Base-by-base conservation (phyloP, 2,113 vertebrate genomes). In the Malurus cyaneus region DNA sequence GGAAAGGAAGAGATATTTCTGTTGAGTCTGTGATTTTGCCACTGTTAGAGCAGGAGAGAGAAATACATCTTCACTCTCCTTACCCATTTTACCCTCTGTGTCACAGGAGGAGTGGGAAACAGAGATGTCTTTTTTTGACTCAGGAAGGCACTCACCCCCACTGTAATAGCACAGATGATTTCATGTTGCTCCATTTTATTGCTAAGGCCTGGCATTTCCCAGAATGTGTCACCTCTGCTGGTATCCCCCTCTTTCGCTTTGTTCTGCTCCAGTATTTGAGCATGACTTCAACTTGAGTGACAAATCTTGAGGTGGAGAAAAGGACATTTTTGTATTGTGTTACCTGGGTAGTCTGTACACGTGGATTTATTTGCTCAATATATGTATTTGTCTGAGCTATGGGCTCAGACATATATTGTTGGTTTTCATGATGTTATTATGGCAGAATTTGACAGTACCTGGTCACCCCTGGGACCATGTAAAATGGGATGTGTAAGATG, bases 171-270 rank as follows among this genome's bases (percentile, higher is more conserved):
- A 72, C 25, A 77, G 85, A 80, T 94, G 79, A 93, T 86, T 95
- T 94, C 71, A 77, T 42, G 25, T 80, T 90, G 34, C 39, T 96
- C 42, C 42, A 50, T 90, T 88, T 88, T 82, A 66, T 83, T 94
- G 32, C 80, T 73, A 61, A 77, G 92, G 85, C 95, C 93, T 96
- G 90, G 82, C 76, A 73, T 96, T 96, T 93, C 90, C 79, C 49
- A 34, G 54, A 8, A 24, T 95, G 79, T 93, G 76, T 95, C 82
- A 86, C 66, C 50, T 3, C 42, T 96, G 50, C 53, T 3, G 10
- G 44, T 74, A 79, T 87, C 50, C 50, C 57, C 26, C 15, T 80
- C 54, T 77, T 90, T 80, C 59, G 19, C 42, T 86, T 96, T 88
- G 81, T 86, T 96, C 62, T 80, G 5, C 66, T 90, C 31, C 60